Base-by-base conservation (phyloP, 2,797 vertebrate genomes). In the Bovichtus diacanthus region DNA sequence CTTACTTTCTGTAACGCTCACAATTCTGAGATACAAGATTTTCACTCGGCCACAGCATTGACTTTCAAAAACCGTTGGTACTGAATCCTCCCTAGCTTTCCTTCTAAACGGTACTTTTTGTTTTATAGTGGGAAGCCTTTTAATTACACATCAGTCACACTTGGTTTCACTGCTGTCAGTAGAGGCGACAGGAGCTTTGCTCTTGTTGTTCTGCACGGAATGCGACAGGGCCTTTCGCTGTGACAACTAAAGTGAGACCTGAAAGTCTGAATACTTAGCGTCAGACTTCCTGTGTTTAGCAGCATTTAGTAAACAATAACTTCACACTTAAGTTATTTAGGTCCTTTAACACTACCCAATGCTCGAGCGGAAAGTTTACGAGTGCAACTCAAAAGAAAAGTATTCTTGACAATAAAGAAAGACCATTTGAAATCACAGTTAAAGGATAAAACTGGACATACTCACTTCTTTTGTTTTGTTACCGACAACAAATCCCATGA, bases 81-180 rank as follows among this genome's bases (percentile, higher is more conserved):
- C 16, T 53, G 55, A 81, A 62, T 76, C 38, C 23, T 64, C 39
- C 51, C 44, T 27, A 70, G 63, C 13, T 49, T 19, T 27, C 34
- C 67, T 19, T 13, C 70, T 60, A 66, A 83, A 67, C 34, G 55
- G 59, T 56, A 63, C 60, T 53, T 83, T 82, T 63, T 65, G n/a
- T 76, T 81, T 78, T 74, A n/a, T 68, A 56, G 58, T 12, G 56
- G 59, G 59, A 59, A 61, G 70, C 60, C 50, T 79, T 88, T 88
- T 88, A 89, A 89, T 90, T 83, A 84, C 82, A 80, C 77, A 83
- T 84, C 76, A 74, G 71, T 88, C 85, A 88, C 74, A 83, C 84
- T 83, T 61, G 74, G 71, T 74, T 87, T 83, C 81, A 70, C 68
- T 74, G 62, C 70, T 84, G 84, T 84, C 78, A 85, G 81, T n/a